Evolutionary conservation across 37 sponge, comb jelly and placozoan species (phyloP).

Genomic region (Oopsacas minuta): DNA sequence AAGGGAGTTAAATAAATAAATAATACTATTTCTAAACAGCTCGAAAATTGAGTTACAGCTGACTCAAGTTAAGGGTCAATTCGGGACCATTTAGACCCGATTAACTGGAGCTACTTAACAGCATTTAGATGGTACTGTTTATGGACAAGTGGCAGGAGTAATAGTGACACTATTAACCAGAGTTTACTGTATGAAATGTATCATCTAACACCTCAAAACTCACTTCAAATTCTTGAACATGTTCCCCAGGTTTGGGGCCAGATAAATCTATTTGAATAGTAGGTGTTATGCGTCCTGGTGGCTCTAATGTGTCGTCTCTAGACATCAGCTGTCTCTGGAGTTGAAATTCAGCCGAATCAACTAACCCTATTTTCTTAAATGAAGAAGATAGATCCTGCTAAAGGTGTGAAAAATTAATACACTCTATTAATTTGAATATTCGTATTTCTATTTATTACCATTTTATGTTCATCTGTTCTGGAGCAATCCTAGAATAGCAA

Average conservation of each 20-base stretch:
- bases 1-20: too few relatives aligned
- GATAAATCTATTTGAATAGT: not conserved
- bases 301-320: not conserved
- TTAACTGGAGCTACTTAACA: too few relatives aligned
- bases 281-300: not conserved
- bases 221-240: not conserved
- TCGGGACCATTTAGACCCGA: too few relatives aligned
- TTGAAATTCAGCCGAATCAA: not conserved
- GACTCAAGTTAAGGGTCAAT: too few relatives aligned
- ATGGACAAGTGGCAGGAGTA: too few relatives aligned
- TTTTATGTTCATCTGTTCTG: not conserved
- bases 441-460: not conserved
- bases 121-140: too few relatives aligned
- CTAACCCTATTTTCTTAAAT: constrained; percentile 19
- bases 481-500: too few relatives aligned
- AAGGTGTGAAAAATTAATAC: not conserved
- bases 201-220: too few relatives aligned
- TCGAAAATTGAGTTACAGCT: too few relatives aligned
- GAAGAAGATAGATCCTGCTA: constrained; percentile 25
- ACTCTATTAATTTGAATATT: not conserved
- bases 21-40: too few relatives aligned
- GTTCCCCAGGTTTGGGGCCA: not conserved
- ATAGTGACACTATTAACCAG: too few relatives aligned
- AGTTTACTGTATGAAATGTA: too few relatives aligned
- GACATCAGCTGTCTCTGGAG: not conserved